phyloP scores from a whole-genome alignment of 2,888 invertebrate genomes.

The Meganola albula region DNA sequence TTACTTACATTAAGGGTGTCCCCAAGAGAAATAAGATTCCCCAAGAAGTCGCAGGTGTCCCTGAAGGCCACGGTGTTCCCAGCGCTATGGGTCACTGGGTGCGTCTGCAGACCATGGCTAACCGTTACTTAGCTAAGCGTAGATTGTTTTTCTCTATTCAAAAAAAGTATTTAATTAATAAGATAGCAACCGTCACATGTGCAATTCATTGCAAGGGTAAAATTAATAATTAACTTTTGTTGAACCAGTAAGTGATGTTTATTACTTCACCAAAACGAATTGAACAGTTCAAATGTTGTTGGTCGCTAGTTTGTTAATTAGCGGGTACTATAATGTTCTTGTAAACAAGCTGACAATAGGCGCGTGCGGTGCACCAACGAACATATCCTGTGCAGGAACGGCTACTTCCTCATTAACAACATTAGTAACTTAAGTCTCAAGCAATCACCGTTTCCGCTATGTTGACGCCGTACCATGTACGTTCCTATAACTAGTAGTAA shows the following conservation, averaged over 20 bases:
- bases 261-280: too few relatives aligned
- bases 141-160: conserved; percentile 18
- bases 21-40: conserved; percentile 50
- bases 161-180: conserved; percentile 7
- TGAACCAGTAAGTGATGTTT: too few relatives aligned
- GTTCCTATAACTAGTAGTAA: too few relatives aligned
- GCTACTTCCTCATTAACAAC: conserved; percentile 65
- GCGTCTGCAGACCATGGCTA: conserved; percentile 56
- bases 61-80: conserved; percentile 71
- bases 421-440: too few relatives aligned
- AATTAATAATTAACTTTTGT: too few relatives aligned
- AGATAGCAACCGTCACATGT: conserved; percentile 5
- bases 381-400: conserved; percentile 24
- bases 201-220: too few relatives aligned
- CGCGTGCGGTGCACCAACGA: conserved; percentile 14
- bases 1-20: conserved; percentile 18
- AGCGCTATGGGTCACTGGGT: conserved; percentile 60
- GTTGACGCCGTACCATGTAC: too few relatives aligned
- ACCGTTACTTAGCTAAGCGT: conserved; percentile 51
- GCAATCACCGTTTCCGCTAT: conserved; percentile 60
- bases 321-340: not conserved
- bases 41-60: conserved; percentile 63
- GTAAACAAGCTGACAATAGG: conserved; percentile 2
- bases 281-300: too few relatives aligned
- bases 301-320: not conserved